Evolutionary conservation across 2,113 vertebrate genomes (phyloP), one percentile per base, ranked within the genome.

Genomic region (Pagrus major): DNA sequence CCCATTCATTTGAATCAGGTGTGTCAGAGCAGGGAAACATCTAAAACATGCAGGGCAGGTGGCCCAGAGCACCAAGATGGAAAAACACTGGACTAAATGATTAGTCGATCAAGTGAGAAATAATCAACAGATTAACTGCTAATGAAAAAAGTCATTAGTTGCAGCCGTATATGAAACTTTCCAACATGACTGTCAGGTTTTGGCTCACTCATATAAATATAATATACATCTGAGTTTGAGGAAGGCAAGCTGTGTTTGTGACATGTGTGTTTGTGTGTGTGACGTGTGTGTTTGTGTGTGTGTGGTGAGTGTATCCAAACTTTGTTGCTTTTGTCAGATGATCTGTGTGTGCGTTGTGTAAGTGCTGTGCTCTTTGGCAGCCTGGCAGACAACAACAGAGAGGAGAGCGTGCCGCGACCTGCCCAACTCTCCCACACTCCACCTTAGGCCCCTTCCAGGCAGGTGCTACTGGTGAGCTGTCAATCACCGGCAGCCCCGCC

Each of bases 351-450:
- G 12, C 25, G 71, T 86, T 87, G 71, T 80, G 76, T 86, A 75
- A 86, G 70, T 9, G 41, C 71, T 23, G 47, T 59, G 67, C 71
- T 78, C 72, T 83, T 27, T 52, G 67, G 80, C 78, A 59, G 72
- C 60, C 60, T 9, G 9, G 67, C 51, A 84, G 76, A 91, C 82
- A 84, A 84, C 56, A 91, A 82, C 86, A 89, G 66, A 81, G 80
- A 41, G 1, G 67, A 35, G 56, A 29, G 79, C 91, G 5, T 90
- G 91, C 83, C 27, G 41, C 51, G n/a, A 89, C 91, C 76, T 79
- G 89, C 70, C 80, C 88, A 73, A 76, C 85, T 83, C 86, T 88
- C 83, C 81, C 86, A 87, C 86, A 90, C 77, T 88, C 74, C 68
- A 73, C 82, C 71, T 42, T 25, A 44, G 54, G 56, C 78, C 69